These are phyloP conservation scores for Spongia lamella DNA, from an alignment of 37 sponge, comb jelly and placozoan species.

Conservation along the genomic window DNA sequence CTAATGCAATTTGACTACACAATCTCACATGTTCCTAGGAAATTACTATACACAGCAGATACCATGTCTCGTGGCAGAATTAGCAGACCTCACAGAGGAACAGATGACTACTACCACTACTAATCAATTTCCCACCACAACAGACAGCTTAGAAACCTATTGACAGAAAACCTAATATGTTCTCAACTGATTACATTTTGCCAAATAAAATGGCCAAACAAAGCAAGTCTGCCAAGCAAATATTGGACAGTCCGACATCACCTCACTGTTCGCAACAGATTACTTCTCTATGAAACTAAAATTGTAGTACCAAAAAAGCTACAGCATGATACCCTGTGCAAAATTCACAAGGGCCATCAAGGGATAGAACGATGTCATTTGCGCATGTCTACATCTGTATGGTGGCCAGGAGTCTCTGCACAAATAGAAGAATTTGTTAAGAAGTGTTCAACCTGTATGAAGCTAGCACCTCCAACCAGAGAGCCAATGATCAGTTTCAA, in stretches of 20 bases:
- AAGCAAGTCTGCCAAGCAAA: too few species aligned
- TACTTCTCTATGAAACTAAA: too few species aligned
- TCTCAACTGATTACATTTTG: conserved; percentile 1
- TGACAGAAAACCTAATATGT: conserved; percentile 5
- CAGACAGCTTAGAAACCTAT: too few species aligned
- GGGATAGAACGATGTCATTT: conserved; percentile 15
- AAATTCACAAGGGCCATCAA: conserved; percentile 34
- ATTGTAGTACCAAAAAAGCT: too few species aligned
- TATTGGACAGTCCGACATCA: too few species aligned
- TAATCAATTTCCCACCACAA: neutral
- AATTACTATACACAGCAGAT: conserved; percentile 10
- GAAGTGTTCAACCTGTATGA: neutral
- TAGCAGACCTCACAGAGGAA: neutral
- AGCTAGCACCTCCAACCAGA: neutral
- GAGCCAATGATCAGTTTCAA: neutral
- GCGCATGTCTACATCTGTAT: conserved; percentile 12
- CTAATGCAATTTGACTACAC: conserved; percentile 37
- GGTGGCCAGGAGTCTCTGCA: conserved; percentile 16
- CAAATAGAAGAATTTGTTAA: conserved; percentile 13
- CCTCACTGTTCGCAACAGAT: too few species aligned
- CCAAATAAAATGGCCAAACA: too few species aligned
- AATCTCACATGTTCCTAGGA: conserved; percentile 33
- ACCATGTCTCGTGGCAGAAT: neutral
- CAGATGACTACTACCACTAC: neutral
- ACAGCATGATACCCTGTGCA: too few species aligned